Conservation (phyloP, 2,888 invertebrate genomes). For the Catotricha subobsoleta region DNA sequence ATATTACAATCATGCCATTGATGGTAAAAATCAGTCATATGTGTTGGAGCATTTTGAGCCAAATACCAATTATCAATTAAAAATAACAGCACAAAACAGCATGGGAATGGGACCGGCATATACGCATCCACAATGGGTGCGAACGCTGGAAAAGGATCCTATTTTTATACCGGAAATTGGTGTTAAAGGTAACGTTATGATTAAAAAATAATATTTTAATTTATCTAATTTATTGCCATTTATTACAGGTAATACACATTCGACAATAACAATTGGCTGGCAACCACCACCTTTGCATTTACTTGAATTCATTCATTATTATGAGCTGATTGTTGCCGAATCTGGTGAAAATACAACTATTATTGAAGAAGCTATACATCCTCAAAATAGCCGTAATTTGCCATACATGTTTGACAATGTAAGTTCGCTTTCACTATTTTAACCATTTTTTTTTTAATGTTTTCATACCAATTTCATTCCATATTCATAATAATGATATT, state of each 20-base stretch:
- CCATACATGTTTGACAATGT: conserved; percentile 50
- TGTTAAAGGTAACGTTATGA: conserved; percentile 57
- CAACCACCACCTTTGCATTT: conserved; percentile 44
- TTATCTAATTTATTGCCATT: no score
- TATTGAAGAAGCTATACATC: conserved; percentile 42
- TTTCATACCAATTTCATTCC: neutral
- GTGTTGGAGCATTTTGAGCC: conserved; percentile 47
- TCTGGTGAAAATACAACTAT: conserved; percentile 32
- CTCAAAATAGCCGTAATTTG: conserved; percentile 42
- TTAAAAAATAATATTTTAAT: no score
- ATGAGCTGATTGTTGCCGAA: conserved; percentile 46
- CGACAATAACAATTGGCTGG: conserved; percentile 72
- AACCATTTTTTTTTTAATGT: neutral
- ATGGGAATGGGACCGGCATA: conserved; percentile 40
- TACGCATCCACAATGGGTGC: conserved; percentile 35
- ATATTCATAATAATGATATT: neutral
- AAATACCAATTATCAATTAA: conserved; percentile 46
- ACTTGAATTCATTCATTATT: conserved; percentile 55
- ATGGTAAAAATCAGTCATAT: conserved; percentile 44
- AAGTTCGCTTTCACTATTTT: conserved; percentile 17
- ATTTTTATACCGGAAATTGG: conserved; percentile 60
- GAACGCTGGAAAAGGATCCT: conserved; percentile 53
- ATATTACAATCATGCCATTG: conserved; percentile 40
- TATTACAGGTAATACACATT: conserved; percentile 33
- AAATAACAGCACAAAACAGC: conserved; percentile 46